Conservation (phyloP, 2,113 vertebrate species). For the Prochilodus magdalenae region DNA sequence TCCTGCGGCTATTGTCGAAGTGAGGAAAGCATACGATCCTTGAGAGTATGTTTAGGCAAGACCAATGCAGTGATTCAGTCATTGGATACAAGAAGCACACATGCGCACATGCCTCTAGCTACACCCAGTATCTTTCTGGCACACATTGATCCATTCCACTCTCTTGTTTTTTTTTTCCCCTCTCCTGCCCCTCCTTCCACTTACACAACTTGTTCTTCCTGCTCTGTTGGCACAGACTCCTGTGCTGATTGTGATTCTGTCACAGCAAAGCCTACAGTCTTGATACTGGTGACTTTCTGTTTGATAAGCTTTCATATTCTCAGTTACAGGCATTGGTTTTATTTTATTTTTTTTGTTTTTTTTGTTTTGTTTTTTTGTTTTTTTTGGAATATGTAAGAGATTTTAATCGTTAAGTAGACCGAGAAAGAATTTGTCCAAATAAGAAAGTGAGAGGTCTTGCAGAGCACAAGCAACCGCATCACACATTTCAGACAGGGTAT, state of each 20-base stretch:
- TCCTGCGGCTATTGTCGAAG: background rate
- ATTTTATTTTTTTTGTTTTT: too few species aligned
- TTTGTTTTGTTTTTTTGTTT: slow-evolving; percentile 29
- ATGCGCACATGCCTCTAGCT: background rate
- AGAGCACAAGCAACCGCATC: slow-evolving; percentile 49
- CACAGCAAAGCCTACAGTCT: background rate
- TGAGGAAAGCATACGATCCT: background rate
- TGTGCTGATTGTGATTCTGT: slow-evolving; percentile 11
- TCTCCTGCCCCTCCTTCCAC: background rate
- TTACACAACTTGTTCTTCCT: slow-evolving; percentile 45
- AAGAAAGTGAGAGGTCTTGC: slow-evolving; percentile 4
- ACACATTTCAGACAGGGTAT: slow-evolving; percentile 39
- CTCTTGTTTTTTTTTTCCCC: background rate
- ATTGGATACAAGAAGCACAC: slow-evolving; percentile 31
- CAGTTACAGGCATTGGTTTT: background rate
- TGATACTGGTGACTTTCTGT: background rate
- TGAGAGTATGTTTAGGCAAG: background rate
- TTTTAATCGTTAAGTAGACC: background rate
- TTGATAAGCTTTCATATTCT: background rate
- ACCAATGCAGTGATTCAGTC: background rate
- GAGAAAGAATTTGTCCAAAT: too few species aligned
- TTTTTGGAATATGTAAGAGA: slow-evolving; percentile 39
- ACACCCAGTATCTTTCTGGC: slow-evolving; percentile 22
- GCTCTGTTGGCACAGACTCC: slow-evolving; percentile 10
- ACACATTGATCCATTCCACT: slow-evolving; percentile 10